Evolutionary conservation across 2,113 vertebrate species (phyloP).

Genomic region (Hippopotamus amphibius): DNA sequence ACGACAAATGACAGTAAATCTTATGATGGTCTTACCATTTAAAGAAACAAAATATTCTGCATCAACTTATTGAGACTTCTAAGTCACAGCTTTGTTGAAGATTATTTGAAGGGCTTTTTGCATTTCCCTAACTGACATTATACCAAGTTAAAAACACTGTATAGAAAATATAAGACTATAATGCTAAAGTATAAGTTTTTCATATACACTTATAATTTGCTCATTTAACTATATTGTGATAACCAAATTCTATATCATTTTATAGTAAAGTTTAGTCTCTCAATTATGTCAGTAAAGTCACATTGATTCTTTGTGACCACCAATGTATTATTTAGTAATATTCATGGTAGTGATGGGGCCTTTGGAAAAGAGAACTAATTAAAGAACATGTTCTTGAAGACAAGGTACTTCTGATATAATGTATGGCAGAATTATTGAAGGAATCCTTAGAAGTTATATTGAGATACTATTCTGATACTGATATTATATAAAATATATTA

Average conservation of each 20-base stretch:
- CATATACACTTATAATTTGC: background rate
- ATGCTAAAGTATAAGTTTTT: background rate
- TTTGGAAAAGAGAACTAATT: slow-evolving; percentile 36
- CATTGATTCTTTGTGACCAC: background rate
- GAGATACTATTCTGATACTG: slow-evolving; percentile 38
- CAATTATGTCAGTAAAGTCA: background rate
- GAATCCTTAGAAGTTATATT: background rate
- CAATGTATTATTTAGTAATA: background rate
- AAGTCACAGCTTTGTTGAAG: background rate
- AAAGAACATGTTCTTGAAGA: slow-evolving; percentile 40
- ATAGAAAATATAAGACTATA: background rate
- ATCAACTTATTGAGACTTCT: background rate
- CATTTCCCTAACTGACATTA: background rate
- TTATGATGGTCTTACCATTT: background rate
- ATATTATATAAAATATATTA: slow-evolving; percentile 67
- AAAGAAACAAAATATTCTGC: background rate
- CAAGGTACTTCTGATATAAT: background rate
- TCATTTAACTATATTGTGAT: background rate
- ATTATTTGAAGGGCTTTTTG: background rate
- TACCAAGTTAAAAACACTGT: background rate
- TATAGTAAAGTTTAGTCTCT: background rate
- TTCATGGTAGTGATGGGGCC: background rate
- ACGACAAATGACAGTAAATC: background rate
- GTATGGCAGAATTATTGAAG: slow-evolving; percentile 40
- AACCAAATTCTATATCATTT: background rate